Base-by-base conservation (phyloP, 2,113 vertebrate species). In the Semnornis frantzii region DNA sequence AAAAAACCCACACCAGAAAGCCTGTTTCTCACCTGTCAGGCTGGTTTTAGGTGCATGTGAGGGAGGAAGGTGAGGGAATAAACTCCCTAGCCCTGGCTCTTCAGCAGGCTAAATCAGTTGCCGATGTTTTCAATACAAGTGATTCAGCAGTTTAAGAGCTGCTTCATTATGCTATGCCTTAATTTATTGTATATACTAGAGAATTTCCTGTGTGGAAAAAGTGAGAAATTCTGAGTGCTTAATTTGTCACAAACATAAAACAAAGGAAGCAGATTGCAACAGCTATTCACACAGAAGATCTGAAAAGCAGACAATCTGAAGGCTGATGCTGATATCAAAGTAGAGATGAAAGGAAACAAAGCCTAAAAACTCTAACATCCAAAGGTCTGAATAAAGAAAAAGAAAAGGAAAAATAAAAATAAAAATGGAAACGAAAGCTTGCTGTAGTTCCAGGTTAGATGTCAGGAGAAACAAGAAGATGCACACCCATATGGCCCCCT, bases 1-100 rank as follows among this genome's bases (percentile, higher is more conserved):
- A 89, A 27, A n/a, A 20, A 31, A 20, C 21, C 3, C 91, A 94
- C 94, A 96, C 63, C 94, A 89, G 85, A 82, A 92, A 96, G 94
- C 85, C 93, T 83, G 94, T 93, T 96, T 87, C 77, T 74, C 77
- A 88, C 96, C 84, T 69, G 89, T 86, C 48, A n/a, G 76, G 87
- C 94, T 91, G 83, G 93, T 94, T 94, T 96, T 78, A 68, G 58
- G 82, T 90, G 33, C 88, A 74, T 60, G 71, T 8, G 37, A 91
- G 37, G 69, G 69, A 90, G 85, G 60, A 82, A 77, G 52, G 34
- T 4, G 30, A 87, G 54, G 50, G 70, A 92, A 66, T 24, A 19
- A 19, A 30, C 66, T 94, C 80, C 85, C 34, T 50, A 88, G 44
- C 4, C 25, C 37, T 25, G 24, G 30, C 65, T 87, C 33, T 58